Percentiles rank a stretch among this genome's conserved stretches.
phyloP scores from a whole-genome alignment of 1,140 invertebrate genomes.

The Ptiloglossa arizonensis region DNA sequence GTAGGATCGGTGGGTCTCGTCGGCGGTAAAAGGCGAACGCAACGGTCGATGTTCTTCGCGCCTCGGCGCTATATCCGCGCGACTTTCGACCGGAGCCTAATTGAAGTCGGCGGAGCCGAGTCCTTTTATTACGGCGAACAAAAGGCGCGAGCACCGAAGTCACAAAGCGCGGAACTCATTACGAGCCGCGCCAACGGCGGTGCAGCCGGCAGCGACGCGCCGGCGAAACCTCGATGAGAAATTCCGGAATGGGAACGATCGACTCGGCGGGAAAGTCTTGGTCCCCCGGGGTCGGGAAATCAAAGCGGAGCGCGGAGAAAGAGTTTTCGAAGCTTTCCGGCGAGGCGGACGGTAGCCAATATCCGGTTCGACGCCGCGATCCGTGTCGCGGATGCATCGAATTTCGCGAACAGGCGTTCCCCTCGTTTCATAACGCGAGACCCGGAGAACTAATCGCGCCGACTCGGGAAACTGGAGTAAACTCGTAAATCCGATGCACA shows the following conservation, averaged over 20 bases:
- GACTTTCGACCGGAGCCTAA: constrained; percentile 38
- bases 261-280: constrained; percentile 26
- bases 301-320: constrained; percentile 34
- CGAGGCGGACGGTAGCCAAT: constrained; percentile 38
- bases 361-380: constrained; percentile 36
- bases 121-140: constrained; percentile 48
- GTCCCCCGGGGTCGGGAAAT: constrained; percentile 15
- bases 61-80: constrained; percentile 32
- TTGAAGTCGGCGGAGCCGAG: constrained; percentile 31
- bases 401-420: constrained; percentile 27
- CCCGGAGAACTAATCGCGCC: not conserved
- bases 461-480: not conserved
- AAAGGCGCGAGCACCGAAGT: constrained; percentile 37
- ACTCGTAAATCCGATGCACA: not conserved
- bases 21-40: constrained; percentile 27
- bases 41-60: constrained; percentile 1
- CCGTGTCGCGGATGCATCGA: constrained; percentile 17
- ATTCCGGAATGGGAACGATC: constrained; percentile 55
- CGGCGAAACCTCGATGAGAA: constrained; percentile 46
- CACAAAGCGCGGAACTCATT: constrained; percentile 46
- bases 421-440: not conserved
- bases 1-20: not conserved
- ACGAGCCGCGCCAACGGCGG: constrained; percentile 2
- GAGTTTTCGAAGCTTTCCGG: constrained; percentile 2
- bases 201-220: not conserved